phyloP scores from a whole-genome alignment of 1,140 invertebrate genomes.

The Agrypnia vestita region DNA sequence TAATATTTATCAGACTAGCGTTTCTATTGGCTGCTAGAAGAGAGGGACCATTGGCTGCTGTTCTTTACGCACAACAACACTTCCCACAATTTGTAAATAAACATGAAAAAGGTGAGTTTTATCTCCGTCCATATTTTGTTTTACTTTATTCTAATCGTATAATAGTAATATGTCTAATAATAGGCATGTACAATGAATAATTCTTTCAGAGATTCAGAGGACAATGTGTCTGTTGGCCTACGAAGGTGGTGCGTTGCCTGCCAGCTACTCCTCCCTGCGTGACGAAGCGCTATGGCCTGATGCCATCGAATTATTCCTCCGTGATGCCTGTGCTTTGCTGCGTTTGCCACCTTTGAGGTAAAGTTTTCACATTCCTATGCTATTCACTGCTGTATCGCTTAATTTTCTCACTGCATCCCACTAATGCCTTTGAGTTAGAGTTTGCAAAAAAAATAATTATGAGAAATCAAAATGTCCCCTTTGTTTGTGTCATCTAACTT shows the following conservation, averaged over 20 bases:
- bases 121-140: neutral
- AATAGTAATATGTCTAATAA: too few relatives aligned
- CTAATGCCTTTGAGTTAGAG: too few relatives aligned
- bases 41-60: constrained; percentile 74
- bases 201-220: constrained; percentile 54
- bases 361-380: constrained; percentile 1
- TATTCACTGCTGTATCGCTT: too few relatives aligned
- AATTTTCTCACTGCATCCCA: too few relatives aligned
- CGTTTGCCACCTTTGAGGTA: constrained; percentile 88
- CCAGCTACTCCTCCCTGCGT: constrained; percentile 46
- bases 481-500: too few relatives aligned
- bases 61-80: constrained; percentile 88
- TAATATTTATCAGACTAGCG: constrained; percentile 62
- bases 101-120: constrained; percentile 83
- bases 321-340: constrained; percentile 93
- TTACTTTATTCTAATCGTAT: neutral
- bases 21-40: constrained; percentile 64
- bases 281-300: constrained; percentile 69
- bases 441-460: too few relatives aligned
- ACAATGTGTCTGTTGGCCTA: constrained; percentile 58
- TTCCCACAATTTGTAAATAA: constrained; percentile 87
- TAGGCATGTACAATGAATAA: neutral
- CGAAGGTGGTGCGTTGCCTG: constrained; percentile 49
- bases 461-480: too few relatives aligned
- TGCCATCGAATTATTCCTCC: constrained; percentile 92